Base-by-base conservation (phyloP, 2,797 vertebrate species). In the Micrastur ruficollis region DNA sequence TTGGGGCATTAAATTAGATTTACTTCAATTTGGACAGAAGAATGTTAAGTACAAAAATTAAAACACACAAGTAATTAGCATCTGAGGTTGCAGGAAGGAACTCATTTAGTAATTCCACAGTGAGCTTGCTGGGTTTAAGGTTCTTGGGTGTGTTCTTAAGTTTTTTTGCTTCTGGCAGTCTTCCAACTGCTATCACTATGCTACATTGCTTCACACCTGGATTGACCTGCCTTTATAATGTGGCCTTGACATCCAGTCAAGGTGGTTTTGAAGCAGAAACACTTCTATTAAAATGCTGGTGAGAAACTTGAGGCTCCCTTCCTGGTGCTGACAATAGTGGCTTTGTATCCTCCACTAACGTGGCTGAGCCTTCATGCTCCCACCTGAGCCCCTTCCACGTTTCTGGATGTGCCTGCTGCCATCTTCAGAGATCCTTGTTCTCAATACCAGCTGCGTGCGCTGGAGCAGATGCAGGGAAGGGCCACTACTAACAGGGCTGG, bases 31-130 rank as follows among this genome's bases (percentile, higher is more conserved):
- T 81, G 55, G 53, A 68, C 17, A 88, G 73, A 86, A 65, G 32
- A 89, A 86, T 5, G 19, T 50, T 86, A 66, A 93, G 50, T 62
- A 81, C 31, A 62, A 93, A 92, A 92, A 80, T 70, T 82, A 73
- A 94, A 94, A 53, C 74, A 72, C 34, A 75, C 46, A 79, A 84
- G 55, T 94, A 93, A 94, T 93, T 86, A 91, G 44, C 13, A 56
- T 76, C 50, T 85, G 74, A 82, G 36, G 50, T 76, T 85, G 49
- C 23, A 82, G 49, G 59, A 87, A 89, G 67, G 40, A 91, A 46
- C 82, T 93, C 1, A 49, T 92, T 63, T 49, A 76, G 40, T 52
- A 76, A 71, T 91, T 79, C 55, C 67, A 74, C 42, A 36, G 59
- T 76, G 83, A 72, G 70, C 59, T 93, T 92, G 55, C 59, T 87